Evolutionary conservation across 1,140 invertebrate genomes (phyloP).

Genomic region (Meloidogyne floridensis): DNA sequence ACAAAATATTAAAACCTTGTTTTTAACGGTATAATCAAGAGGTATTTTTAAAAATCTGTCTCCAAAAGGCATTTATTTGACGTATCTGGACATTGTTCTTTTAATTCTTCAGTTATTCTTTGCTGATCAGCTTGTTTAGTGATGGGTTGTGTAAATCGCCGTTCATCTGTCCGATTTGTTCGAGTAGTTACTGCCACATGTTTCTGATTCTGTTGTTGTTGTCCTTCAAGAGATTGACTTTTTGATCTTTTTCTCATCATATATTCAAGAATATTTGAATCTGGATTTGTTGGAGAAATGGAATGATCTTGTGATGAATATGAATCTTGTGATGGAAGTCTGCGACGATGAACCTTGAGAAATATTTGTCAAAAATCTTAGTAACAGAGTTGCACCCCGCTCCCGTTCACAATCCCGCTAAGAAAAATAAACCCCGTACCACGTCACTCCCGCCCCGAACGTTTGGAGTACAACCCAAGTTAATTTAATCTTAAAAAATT

Average conservation of each 20-base stretch:
- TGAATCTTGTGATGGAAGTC: constrained; percentile 50
- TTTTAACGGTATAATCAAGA: neutral
- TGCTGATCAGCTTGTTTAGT: neutral
- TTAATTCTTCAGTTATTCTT: neutral
- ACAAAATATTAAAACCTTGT: too few species aligned
- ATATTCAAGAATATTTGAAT: constrained; percentile 21
- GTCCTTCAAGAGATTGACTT: neutral
- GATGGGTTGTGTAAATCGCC: neutral
- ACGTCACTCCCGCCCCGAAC: too few species aligned
- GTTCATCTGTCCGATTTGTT: neutral
- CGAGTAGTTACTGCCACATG: neutral
- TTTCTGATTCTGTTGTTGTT: neutral
- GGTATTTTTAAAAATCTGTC: neutral
- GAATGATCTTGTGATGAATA: constrained; percentile 55
- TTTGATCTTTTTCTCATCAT: neutral
- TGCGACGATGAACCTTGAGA: constrained; percentile 46
- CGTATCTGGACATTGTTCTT: constrained; percentile 3
- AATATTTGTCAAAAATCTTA: neutral
- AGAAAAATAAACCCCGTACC: too few species aligned
- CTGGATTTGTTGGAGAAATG: constrained; percentile 53
- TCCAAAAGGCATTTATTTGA: constrained; percentile 5
- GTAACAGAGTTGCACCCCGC: too few species aligned
- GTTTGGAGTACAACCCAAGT: too few species aligned
- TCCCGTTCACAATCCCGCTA: too few species aligned
- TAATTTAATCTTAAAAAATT: neutral